Percentiles rank a stretch among this genome's conserved stretches.
These are phyloP conservation scores for Pelodytes ibericus DNA, from an alignment of 2,797 vertebrate genomes.

Conservation along the genomic window DNA sequence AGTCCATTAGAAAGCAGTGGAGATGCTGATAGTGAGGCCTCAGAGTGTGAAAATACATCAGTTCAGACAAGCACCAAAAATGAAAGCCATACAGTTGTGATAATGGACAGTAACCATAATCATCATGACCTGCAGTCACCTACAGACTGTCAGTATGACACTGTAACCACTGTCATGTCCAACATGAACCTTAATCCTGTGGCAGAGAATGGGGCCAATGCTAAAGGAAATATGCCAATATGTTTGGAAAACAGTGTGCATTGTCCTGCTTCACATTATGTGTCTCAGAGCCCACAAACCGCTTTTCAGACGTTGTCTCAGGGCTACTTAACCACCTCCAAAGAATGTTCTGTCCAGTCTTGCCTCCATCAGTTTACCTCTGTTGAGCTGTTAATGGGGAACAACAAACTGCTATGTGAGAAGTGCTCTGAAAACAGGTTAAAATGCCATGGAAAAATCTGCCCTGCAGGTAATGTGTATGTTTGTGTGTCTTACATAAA, in stretches of 20 bases:
- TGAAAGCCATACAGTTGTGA: background rate
- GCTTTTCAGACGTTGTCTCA: constrained; percentile 95
- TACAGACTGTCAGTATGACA: constrained; percentile 61
- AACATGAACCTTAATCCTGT: constrained; percentile 77
- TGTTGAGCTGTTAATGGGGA: constrained; percentile 96
- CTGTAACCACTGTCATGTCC: constrained; percentile 77
- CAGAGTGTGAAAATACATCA: constrained; percentile 83
- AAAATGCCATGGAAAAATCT: constrained; percentile 77
- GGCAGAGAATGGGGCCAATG: constrained; percentile 60
- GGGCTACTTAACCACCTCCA: constrained; percentile 90
- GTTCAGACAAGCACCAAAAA: constrained; percentile 33
- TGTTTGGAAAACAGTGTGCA: constrained; percentile 60
- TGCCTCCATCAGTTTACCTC: constrained; percentile 97
- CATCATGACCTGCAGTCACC: background rate
- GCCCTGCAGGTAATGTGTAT: constrained; percentile 73
- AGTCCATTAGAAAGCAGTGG: constrained; percentile 87
- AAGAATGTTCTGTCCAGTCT: constrained; percentile 96
- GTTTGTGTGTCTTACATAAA: too few species aligned
- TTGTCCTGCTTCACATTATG: constrained; percentile 64
- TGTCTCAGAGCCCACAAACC: constrained; percentile 70
- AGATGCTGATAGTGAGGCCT: constrained; percentile 94
- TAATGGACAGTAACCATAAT: constrained; percentile 18
- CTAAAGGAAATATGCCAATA: constrained; percentile 67
- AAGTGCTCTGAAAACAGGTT: constrained; percentile 86
- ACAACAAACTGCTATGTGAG: constrained; percentile 96